phyloP scores from a whole-genome alignment of 2,888 invertebrate species.

The Lamproptera curius region DNA sequence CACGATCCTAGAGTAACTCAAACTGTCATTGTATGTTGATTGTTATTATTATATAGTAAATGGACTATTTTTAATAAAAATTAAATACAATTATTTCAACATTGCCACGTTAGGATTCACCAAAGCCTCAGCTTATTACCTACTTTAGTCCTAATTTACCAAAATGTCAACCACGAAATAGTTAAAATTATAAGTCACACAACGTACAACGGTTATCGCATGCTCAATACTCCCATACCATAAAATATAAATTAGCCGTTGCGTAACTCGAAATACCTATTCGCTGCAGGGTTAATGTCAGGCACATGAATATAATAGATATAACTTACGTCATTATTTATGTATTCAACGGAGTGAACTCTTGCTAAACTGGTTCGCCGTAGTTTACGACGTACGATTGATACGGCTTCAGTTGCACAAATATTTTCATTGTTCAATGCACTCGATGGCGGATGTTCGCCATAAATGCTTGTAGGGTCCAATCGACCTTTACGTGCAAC shows the following conservation, averaged over 20 bases:
- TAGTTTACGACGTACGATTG: slow-evolving; percentile 18
- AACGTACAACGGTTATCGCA: too few relatives aligned
- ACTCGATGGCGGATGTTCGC: slow-evolving; percentile 9
- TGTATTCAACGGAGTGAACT: slow-evolving; percentile 43
- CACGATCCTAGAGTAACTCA: too few relatives aligned
- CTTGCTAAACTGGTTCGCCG: slow-evolving; percentile 38
- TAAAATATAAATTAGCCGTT: slow-evolving; percentile 17
- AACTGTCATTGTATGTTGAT: too few relatives aligned
- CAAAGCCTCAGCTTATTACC: too few relatives aligned
- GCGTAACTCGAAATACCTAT: slow-evolving; percentile 19
- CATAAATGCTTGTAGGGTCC: slow-evolving; percentile 5
- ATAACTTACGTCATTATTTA: slow-evolving; percentile 41
- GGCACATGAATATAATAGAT: slow-evolving; percentile 29
- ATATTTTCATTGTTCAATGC: slow-evolving; percentile 13
- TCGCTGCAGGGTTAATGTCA: slow-evolving; percentile 26
- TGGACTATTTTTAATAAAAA: too few relatives aligned
- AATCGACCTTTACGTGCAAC: slow-evolving; percentile 11
- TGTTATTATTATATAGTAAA: too few relatives aligned
- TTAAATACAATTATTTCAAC: too few relatives aligned
- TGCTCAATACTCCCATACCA: not conserved
- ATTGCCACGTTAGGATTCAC: too few relatives aligned
- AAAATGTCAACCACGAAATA: too few relatives aligned
- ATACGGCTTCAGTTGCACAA: slow-evolving; percentile 21
- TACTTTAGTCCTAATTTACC: too few relatives aligned
- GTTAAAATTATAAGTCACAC: too few relatives aligned